Evolutionary conservation across 2,113 vertebrate genomes (phyloP), one percentile per base, ranked within the genome.

Genomic region (Odobenus rosmarus): DNA sequence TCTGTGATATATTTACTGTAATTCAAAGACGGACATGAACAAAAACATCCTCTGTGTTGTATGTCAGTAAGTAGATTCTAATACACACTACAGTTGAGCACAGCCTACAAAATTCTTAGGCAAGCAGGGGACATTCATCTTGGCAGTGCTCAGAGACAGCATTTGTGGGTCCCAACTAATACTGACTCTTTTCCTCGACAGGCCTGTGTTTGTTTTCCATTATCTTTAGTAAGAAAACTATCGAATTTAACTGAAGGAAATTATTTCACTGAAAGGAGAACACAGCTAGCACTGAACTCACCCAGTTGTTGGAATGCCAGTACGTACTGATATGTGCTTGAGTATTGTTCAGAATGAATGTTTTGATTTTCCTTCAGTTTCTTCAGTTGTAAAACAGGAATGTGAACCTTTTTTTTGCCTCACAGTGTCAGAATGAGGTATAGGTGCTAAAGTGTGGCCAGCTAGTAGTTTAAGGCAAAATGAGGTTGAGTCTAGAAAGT

Each of bases 141-240:
- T 36, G 0, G 10, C 3, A 0, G 2, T 23, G 28, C 21, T 55
- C 71, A 26, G 12, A 4, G 5, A 18, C 26, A 26, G 15, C 14
- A 7, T 46, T 55, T 46, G 0, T 80, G n/a, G 12, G 39, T 80
- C 69, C n/a, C 72, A 14, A 10, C 55, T 19, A 10, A 26, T 53
- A 8, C 21, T 1, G 9, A 28, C 77, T 72, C 57, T 51, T 51
- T 72, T 42, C 42, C 72, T 74, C 3, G 0, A 31, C 28, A 23
- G 51, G 18, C 80, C 33, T 49, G 3, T 80, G 7, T 81, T 64
- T 95, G 53, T 88, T 90, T 92, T 39, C 80, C 33, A 7, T 36
- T 59, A 55, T 31, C 94, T 87, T 19, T 88, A 59, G 5, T 81
- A 74, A 94, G 23, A 93, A 88, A 49, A 24, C 15, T 4, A 6